A percentile compares a stretch with the other conserved stretches of the same genome.
Conservation (phyloP, 92 coral and sea anemone genomes). For the Epizoanthus rinbou region DNA sequence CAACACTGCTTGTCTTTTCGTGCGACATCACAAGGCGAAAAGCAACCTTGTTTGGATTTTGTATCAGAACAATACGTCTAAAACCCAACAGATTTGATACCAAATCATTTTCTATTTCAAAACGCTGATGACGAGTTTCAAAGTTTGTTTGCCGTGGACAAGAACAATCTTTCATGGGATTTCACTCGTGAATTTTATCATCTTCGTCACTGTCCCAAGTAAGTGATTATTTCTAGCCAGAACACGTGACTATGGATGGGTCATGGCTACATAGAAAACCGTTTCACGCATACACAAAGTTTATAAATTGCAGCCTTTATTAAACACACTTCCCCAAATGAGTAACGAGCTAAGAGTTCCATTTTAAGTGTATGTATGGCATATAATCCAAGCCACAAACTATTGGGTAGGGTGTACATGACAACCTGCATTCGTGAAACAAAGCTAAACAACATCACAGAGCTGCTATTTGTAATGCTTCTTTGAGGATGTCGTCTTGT, state of each 20-base stretch:
- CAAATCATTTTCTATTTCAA: not conserved
- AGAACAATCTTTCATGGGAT: not conserved
- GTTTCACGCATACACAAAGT: not conserved
- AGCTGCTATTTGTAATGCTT: not conserved
- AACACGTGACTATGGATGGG: constrained; percentile 15
- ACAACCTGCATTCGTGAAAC: constrained; percentile 22
- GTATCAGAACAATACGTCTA: no score
- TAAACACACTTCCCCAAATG: not conserved
- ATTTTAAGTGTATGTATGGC: no score
- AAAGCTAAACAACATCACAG: not conserved
- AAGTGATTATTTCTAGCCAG: constrained; percentile 1
- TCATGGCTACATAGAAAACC: not conserved
- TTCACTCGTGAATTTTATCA: not conserved
- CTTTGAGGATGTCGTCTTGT: not conserved
- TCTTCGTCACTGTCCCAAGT: not conserved
- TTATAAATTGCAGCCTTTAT: not conserved
- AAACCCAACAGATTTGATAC: not conserved
- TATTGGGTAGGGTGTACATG: not conserved
- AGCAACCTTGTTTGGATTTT: not conserved
- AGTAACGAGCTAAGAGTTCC: not conserved
- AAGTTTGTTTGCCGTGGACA: not conserved
- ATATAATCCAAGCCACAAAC: not conserved
- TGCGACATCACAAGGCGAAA: not conserved
- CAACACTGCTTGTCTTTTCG: constrained; percentile 8
- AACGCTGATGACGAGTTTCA: not conserved